Evolutionary conservation across 2,113 vertebrate species (phyloP), one percentile per base, ranked within the genome.

Genomic region (Chiloscyllium plagiosum): DNA sequence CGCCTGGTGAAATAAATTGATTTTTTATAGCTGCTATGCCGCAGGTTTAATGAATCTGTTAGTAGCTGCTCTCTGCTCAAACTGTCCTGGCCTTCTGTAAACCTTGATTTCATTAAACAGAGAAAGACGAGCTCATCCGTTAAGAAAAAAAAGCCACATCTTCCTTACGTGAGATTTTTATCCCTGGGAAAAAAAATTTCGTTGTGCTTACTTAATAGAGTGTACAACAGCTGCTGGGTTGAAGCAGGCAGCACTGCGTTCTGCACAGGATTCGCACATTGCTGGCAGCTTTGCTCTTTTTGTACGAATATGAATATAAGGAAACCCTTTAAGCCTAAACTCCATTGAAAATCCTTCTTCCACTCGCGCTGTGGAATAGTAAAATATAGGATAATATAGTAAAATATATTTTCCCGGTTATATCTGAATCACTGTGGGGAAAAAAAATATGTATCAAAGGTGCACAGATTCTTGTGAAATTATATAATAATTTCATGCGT

Each of bases 11-110:
- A 98, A 98, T 97, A 98, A 98, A 98, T 98, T 98, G 98, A 98
- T 98, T 98, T 98, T 98, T 98, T 98, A 98, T 98, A 97, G 97
- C 97, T 97, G 97, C 97, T 98, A 97, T 97, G 97, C 97, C 98
- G 97, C 96, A 96, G 97, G 97, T 97, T 98, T 98, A 98, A 98
- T 98, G 98, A 98, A 97, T 98, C 98, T 97, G 97, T 98, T 98
- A 97, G 98, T 98, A 96, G 97, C 97, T 97, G 97, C 96, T 97
- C 97, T 97, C 97, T 96, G 97, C 97, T 97, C 97, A 97, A 97
- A 96, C 97, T 94, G 96, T 96, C 96, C 94, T 42, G 37, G 94
- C 94, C 66, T 95, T 72, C 68, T 72, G 42, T 52, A 68, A 95
- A 95, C 94, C 69, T 70, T 72, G 94, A 29, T 95, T 95, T 95